Evolutionary conservation across 1,140 invertebrate species (phyloP), one percentile per base, ranked within the genome.

Genomic region (Microplitis demolitor): DNA sequence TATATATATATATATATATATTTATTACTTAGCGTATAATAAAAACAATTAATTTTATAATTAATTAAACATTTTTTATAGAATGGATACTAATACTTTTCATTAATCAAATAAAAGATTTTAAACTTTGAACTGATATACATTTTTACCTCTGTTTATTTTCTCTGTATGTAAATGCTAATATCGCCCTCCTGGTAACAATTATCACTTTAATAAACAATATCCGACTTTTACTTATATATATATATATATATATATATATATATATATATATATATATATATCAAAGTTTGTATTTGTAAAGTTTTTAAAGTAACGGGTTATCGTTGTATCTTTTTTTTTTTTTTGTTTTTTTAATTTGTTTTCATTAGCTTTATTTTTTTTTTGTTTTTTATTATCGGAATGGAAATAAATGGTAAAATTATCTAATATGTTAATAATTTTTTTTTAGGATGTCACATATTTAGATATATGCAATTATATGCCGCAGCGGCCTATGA

Each of bases 401-500:
- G 45, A 14, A 13, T 67, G 37, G 61, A 64, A 71, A 71, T 53
- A 60, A 60, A 66, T 61, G 6, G 54, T 11, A n/a, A 34, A 35
- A 5, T 13, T 50, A 60, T 56, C n/a, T 16, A 66, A 45, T 31
- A 9, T 54, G 63, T 78, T 3, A 62, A 37, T 39, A 37, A 37
- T 63, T 16, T 45, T 54, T 53, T 73, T 75, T 34, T 53, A 87
- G 86, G 85, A 88, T 78, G 86, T 88, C 16, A 88, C 85, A 11
- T 87, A 86, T 74, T 67, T 87, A 70, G 86, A 87, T 51, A 86
- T 83, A 67, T 85, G 84, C 69, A 86, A 87, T 71, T 87, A 87
- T 50, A 86, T 87, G 86, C 85, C 86, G n/a, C 84, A 84, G 72
- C 82, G 84, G 75, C 83, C 86, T 74, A 87, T 87, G 86, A 87